Base-by-base conservation (phyloP, 2,797 vertebrate genomes). In the Hemitrygon akajei region DNA sequence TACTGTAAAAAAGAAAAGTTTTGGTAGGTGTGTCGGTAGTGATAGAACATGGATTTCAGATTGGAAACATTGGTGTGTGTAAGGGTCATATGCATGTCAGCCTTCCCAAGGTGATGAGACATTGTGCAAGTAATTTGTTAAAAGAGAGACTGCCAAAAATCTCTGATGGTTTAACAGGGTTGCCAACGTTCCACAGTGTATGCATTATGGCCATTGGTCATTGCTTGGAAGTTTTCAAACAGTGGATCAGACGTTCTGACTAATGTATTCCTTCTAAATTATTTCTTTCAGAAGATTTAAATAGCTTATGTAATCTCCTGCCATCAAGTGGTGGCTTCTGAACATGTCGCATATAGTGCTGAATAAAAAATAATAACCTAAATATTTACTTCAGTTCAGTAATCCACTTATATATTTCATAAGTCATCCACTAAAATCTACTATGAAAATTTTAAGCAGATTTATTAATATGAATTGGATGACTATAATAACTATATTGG, bases 291-390 rank as follows among this genome's bases (percentile, higher is more conserved):
- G 11, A 76, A 12, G 27, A 93, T 93, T 47, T 27, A 14, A 73
- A 73, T 76, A 75, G 69, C 76, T 76, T 76, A 75, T 76, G 71
- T 93, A 30, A 76, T 76, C 71, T 76, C 40, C 91, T 93, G 91
- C 91, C 91, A 93, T 71, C 91, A 18, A 93, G 71, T 93, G 91
- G 91, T 76, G 27, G 40, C 25, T 93, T 93, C 71, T 25, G 56
- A n/a, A 69, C 14, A 18, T 56, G 40, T 27, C 73, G 22, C 18
- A 27, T 73, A 6, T 40, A 25, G 84, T 60, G 27, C 27, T 20
- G 18, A 37, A 2, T 20, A 37, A 69, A 69, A 89, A 16, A 37
- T 34, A 69, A 34, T 69, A 34, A 69, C 22, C 60, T 7, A 58
- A 75, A 92, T 73, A 73, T 7, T 73, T 27, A 75, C 75, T 92